Evolutionary conservation across 2,888 invertebrate species (phyloP).

Genomic region (Ormyrus rosae): DNA sequence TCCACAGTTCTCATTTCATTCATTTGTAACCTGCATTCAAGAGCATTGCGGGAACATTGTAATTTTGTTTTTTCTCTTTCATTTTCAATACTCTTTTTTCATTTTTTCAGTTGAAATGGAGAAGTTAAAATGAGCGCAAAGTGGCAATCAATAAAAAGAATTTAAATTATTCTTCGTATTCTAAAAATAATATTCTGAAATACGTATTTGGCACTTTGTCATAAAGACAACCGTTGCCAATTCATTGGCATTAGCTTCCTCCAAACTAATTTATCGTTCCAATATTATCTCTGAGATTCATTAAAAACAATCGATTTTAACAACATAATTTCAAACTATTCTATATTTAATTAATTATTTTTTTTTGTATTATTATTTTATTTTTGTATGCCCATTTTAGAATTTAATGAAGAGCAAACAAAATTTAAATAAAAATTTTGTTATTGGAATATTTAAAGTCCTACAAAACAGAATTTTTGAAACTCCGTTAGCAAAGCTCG

Average conservation of each 20-base stretch:
- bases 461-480: too few species aligned
- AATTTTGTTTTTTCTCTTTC: conserved; percentile 15
- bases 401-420: too few species aligned
- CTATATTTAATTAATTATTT: not conserved
- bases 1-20: conserved; percentile 47
- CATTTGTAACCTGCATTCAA: conserved; percentile 29
- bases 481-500: too few species aligned
- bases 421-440: too few species aligned
- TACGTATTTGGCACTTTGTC: too few species aligned
- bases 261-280: too few species aligned
- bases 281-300: too few species aligned
- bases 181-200: conserved; percentile 3
- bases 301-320: too few species aligned
- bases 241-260: too few species aligned
- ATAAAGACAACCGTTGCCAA: too few species aligned
- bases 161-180: conserved; percentile 1
- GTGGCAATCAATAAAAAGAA: not conserved
- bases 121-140: conserved; percentile 1
- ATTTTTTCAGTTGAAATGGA: not conserved
- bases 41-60: conserved; percentile 28
- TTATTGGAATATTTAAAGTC: too few species aligned
- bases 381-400: too few species aligned
- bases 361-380: not conserved
- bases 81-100: conserved; percentile 13
- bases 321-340: not conserved